These are phyloP conservation scores for Drosophila neotestacea DNA, from an alignment of 2,888 invertebrate genomes.

Conservation along the genomic window DNA sequence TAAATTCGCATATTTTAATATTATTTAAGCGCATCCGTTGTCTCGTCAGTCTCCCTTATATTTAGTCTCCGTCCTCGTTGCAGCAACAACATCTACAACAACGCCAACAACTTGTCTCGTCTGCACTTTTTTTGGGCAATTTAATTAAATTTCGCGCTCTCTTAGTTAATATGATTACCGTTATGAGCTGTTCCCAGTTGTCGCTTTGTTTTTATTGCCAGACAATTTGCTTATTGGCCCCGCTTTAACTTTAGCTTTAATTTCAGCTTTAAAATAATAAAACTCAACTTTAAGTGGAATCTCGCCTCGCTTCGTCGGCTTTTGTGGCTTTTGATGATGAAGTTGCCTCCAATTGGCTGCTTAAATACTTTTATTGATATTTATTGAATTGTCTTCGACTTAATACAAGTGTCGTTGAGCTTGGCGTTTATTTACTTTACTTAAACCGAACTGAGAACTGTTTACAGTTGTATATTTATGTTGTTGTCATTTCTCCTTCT, in stretches of 20 bases:
- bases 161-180: constrained; percentile 72
- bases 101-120: constrained; percentile 13
- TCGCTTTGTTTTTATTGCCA: constrained; percentile 20
- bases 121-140: constrained; percentile 60
- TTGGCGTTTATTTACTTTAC: constrained; percentile 44
- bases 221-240: constrained; percentile 35
- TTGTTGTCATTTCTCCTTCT: background rate
- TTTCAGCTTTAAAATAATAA: constrained; percentile 24
- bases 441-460: constrained; percentile 4
- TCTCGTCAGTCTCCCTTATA: constrained; percentile 11
- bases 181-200: constrained; percentile 43
- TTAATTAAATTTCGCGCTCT: constrained; percentile 66
- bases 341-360: constrained; percentile 49
- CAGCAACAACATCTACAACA: constrained; percentile 14
- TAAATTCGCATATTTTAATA: constrained; percentile 64
- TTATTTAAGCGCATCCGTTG: constrained; percentile 65
- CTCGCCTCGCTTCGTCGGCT: constrained; percentile 39
- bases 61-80: constrained; percentile 1
- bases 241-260: constrained; percentile 6
- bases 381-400: constrained; percentile 63
- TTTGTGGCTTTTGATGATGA: constrained; percentile 50
- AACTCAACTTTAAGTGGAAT: constrained; percentile 20
- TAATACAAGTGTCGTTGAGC: constrained; percentile 52
- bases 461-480: background rate
- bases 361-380: constrained; percentile 72